Percentiles rank a stretch among this genome's conserved stretches.
Conservation (phyloP, 1,140 invertebrate genomes). For the Neoseiulus cucumeris region DNA sequence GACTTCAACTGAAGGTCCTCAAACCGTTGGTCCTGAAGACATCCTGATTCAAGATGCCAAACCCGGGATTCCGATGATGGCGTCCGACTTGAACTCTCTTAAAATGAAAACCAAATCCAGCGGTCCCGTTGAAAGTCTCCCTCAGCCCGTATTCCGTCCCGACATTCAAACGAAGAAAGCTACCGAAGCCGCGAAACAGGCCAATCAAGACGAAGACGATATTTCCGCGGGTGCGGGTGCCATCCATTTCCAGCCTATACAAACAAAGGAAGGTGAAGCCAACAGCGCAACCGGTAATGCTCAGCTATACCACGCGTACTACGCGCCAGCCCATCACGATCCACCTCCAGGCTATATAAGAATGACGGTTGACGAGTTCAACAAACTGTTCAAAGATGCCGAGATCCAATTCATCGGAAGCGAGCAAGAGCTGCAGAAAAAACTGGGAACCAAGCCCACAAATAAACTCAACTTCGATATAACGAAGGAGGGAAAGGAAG, state of each 20-base stretch:
- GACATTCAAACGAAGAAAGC: neutral
- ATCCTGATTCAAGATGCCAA: conserved; percentile 7
- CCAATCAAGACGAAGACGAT: conserved; percentile 4
- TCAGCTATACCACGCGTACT: conserved; percentile 20
- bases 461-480: conserved; percentile 2
- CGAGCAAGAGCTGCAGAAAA: conserved; percentile 2
- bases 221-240: conserved; percentile 1
- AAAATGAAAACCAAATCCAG: neutral
- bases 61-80: neutral
- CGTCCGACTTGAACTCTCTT: neutral
- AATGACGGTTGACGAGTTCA: conserved; percentile 19
- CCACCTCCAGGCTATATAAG: conserved; percentile 20
- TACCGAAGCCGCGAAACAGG: neutral
- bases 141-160: neutral
- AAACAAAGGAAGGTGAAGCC: neutral
- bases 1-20: neutral
- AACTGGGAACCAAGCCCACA: neutral
- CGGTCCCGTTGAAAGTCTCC: neutral
- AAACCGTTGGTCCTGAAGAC: neutral
- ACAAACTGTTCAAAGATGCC: conserved; percentile 20
- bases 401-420: conserved; percentile 18
- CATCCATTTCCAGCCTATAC: conserved; percentile 6
- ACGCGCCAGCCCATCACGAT: conserved; percentile 19
- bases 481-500: neutral
- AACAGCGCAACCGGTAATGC: conserved; percentile 8